Evolutionary conservation across 1,140 invertebrate species (phyloP), one percentile per base, ranked within the genome.

Genomic region (Olivierus martensii): DNA sequence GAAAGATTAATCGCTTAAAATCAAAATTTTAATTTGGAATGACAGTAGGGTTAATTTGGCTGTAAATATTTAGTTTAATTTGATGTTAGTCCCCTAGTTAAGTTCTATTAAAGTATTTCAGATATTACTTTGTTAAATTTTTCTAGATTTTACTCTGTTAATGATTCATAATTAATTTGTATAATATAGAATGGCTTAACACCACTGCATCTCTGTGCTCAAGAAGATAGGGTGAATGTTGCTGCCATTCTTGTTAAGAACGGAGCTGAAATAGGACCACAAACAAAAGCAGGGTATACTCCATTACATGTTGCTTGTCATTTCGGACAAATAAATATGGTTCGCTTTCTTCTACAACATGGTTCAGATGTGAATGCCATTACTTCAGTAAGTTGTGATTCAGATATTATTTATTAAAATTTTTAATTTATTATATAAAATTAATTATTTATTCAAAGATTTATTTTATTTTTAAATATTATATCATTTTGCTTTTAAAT

Each of bases 281-380:
- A 81, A 63, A 95, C 90, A 12, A 92, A 92, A 73, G 88, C 89
- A 47, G 94, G 93, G 0, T 99, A 98, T 67, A 95, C 94, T n/a
- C 94, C 95, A 0, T 78, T 99, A 9, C 95, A 99, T 70, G 89
- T 98, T n/a, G 95, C 96, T n/a, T 85, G 87, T 53, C 94, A 99
- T 70, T 99, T 97, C 69, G 95, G 95, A 0, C 94, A 98, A 69
- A 76, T 85, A 3, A 94, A 94, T 62, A 99, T 99, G 94, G 89
- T 98, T 28, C 79, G 86, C 22, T 97, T 91, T 68, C 69, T 99
- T 39, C 72, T 99, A 19, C 83, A 92, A 60, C 82, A 90, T 53
- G 70, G 71, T 35, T 78, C 77, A 15, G 68, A 76, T 53, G 77
- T 79, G 11, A 52, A 81, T 77, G 57, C 82, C 74, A 14, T 80